Base-by-base conservation (phyloP, 2,797 vertebrate species). In the Halcyon badia region DNA sequence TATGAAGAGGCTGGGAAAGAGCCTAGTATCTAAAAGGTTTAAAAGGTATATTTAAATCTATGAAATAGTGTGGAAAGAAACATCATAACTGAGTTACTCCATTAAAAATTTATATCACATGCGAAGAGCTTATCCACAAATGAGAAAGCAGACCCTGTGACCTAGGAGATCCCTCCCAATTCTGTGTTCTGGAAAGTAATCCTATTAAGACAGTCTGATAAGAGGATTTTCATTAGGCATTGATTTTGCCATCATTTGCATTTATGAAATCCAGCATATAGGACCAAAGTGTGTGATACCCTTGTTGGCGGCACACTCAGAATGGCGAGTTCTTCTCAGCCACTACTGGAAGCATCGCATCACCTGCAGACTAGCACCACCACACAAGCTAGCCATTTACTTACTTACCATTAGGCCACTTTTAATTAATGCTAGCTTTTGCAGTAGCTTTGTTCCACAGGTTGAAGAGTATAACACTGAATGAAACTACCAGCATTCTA, bases 141-240 rank as follows among this genome's bases (percentile, higher is more conserved):
- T 64, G 71, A 92, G 62, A 86, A 93, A 61, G 77, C 46, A 89
- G 30, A 79, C 51, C 92, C 77, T 24, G 7, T 46, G 80, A 96
- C 54, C 75, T 54, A 81, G 11, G 44, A 92, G 86, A 92, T 68
- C 48, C 71, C 84, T 83, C 44, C 60, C 87, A 77, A 73, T 42
- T 83, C 58, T 70, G 52, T 66, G 22, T 52, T 92, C 75, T 73
- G 14, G 57, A 88, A 93, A 94, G 73, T 92, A 95, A 97, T 96
- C 93, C 69, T 85, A 95, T 95, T 96, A 95, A 95, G 81, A 91
- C 57, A 85, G 80, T 57, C 46, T 60, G 42, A 76, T 90, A 96
- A 93, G 66, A 95, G 51, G 86, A 95, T 94, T 96, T 95, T 96
- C 94, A 89, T 81, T 77, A 93, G 62, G 76, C 75, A 87, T 64